Base-by-base conservation (phyloP, 2,113 vertebrate species). In the Mellivora capensis region DNA sequence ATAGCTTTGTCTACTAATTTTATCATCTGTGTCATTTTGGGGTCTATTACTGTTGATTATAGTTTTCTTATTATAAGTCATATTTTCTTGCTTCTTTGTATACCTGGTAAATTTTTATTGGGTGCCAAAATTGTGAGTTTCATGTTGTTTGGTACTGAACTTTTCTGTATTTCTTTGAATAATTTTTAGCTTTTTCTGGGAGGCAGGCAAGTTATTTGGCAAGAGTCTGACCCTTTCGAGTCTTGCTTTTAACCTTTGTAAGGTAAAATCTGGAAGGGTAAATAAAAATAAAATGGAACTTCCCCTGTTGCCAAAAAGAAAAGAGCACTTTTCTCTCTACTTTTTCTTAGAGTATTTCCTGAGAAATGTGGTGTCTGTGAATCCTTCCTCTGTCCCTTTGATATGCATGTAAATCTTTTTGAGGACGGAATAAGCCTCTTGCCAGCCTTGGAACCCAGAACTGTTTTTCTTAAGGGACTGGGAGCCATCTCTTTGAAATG, bases 381-480 rank as follows among this genome's bases (percentile, higher is more conserved):
- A 61, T 80, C 6, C 34, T 81, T 94, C 62, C 7, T 94, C 61
- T 79, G 52, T 80, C 61, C 57, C 71, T 96, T 91, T 98, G 81
- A 89, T 90, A 93, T 83, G 34, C 93, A 54, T 90, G 25, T 94
- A 97, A 96, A 91, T 92, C 25, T 94, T 95, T 87, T 89, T 42
- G 93, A 96, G 89, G 44, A 54, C 27, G 62, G 81, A 93, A 81
- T 84, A 77, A 97, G 37, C 37, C 42, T 96, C 57, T 93, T 81
- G 44, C 39, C 42, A 93, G 54, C 13, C 39, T 96, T 88, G 21
- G 82, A 96, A 84, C 49, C 20, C 64, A 96, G 74, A 69, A 69
- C 87, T 93, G 34, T 87, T 94, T 96, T 97, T 93, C 67, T 93
- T 96, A 90, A 95, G 57, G 57, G 21, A 91, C 44, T 95, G 23